phyloP scores from a whole-genome alignment of 2,113 vertebrate genomes.

The Scartelaos histophorus region DNA sequence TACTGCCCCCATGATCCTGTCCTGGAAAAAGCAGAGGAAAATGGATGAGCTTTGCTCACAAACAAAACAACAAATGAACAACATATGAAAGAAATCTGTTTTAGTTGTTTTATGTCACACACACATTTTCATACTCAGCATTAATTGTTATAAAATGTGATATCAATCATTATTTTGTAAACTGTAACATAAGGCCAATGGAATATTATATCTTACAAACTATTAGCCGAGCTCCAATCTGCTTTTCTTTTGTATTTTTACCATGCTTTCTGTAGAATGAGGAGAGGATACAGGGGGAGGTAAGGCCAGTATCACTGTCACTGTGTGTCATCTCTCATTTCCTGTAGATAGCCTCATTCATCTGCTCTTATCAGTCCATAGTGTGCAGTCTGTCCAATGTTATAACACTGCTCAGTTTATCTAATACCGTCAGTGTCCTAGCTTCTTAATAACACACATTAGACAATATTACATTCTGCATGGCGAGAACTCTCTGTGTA shows the following conservation, averaged over 20 bases:
- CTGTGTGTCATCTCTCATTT: slow-evolving; percentile 36
- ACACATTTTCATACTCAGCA: background rate
- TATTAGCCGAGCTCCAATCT: slow-evolving; percentile 9
- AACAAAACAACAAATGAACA: background rate
- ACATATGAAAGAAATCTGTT: background rate
- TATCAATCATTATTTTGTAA: background rate
- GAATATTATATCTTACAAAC: background rate
- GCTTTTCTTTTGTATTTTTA: slow-evolving; percentile 62
- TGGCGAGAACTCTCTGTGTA: slow-evolving; percentile 14
- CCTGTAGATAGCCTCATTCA: slow-evolving; percentile 26
- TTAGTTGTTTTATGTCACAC: background rate
- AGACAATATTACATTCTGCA: slow-evolving; percentile 32
- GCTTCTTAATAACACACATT: slow-evolving; percentile 27
- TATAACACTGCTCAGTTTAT: slow-evolving; percentile 40
- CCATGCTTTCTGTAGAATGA: slow-evolving; percentile 86
- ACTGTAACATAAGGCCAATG: background rate
- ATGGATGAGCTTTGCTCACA: too few species aligned
- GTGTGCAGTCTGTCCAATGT: slow-evolving; percentile 16
- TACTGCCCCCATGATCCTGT: too few species aligned
- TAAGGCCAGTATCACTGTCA: slow-evolving; percentile 69
- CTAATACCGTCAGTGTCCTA: slow-evolving; percentile 16
- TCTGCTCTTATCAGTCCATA: slow-evolving; percentile 18
- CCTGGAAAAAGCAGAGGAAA: too few species aligned
- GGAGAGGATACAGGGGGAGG: slow-evolving; percentile 98
- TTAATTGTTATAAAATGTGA: background rate